phyloP scores from a whole-genome alignment of 1,140 invertebrate species.

The Drepana arcuata region DNA sequence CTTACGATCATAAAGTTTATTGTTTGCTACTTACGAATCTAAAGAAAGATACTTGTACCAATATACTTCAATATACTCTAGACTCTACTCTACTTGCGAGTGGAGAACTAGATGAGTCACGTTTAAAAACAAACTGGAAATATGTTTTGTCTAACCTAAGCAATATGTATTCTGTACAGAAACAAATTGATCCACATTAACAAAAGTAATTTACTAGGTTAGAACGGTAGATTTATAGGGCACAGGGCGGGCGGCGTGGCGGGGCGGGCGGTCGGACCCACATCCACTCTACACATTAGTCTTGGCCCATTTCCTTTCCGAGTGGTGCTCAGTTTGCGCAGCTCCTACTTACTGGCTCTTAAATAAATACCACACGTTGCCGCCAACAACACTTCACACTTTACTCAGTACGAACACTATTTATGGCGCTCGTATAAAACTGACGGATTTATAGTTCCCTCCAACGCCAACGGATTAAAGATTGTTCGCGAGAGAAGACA shows the following conservation, averaged over 20 bases:
- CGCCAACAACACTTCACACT: constrained; percentile 63
- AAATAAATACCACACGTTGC: constrained; percentile 67
- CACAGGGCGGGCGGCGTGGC: not conserved
- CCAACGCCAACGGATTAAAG: too few relatives aligned
- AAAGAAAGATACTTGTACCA: too few relatives aligned
- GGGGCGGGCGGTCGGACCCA: constrained; percentile 3
- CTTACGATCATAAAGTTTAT: too few relatives aligned
- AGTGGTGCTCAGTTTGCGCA: constrained; percentile 44
- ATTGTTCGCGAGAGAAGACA: too few relatives aligned
- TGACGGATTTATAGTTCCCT: constrained; percentile 30
- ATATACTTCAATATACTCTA: too few relatives aligned
- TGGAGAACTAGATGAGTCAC: too few relatives aligned
- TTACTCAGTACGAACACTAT: constrained; percentile 31
- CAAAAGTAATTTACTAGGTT: not conserved
- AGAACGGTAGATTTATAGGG: constrained; percentile 10
- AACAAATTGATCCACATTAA: too few relatives aligned
- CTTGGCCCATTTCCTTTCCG: constrained; percentile 48
- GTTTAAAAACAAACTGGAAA: too few relatives aligned
- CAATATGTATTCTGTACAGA: too few relatives aligned
- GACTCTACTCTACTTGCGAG: too few relatives aligned
- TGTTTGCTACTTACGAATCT: too few relatives aligned
- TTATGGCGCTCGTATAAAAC: constrained; percentile 47
- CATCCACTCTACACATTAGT: constrained; percentile 42
- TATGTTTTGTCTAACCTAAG: too few relatives aligned
- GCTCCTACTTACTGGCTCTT: constrained; percentile 37